A percentile compares a stretch with the other conserved stretches of the same genome.
These are phyloP conservation scores for Trachythela sp. DNA, from an alignment of 64 coral and sea anemone genomes.

Conservation along the genomic window DNA sequence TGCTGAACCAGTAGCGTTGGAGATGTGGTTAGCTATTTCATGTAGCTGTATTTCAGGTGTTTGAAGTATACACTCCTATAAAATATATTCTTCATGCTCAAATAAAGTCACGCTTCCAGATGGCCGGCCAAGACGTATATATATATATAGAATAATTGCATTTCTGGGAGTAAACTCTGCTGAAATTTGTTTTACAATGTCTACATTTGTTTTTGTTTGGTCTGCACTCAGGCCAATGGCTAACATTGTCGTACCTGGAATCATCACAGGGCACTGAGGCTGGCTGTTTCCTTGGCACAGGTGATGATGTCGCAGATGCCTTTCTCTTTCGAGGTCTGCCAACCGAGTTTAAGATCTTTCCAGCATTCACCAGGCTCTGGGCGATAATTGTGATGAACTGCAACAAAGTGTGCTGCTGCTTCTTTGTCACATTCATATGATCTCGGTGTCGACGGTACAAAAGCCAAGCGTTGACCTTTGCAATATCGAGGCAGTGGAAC, in stretches of 20 bases:
- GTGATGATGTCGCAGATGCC: not conserved
- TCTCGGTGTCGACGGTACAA: not conserved
- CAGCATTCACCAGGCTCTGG: not conserved
- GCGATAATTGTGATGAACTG: not conserved
- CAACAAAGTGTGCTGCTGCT: not conserved
- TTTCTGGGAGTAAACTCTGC: not conserved
- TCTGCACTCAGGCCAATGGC: not conserved
- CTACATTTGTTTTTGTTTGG: not conserved
- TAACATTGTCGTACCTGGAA: not conserved
- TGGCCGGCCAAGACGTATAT: too few species aligned
- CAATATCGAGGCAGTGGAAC: not conserved
- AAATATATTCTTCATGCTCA: too few species aligned
- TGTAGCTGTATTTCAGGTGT: too few species aligned
- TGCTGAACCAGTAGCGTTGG: too few species aligned
- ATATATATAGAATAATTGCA: too few species aligned
- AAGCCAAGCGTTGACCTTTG: conserved; percentile 2
- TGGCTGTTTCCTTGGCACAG: not conserved
- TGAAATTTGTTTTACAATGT: not conserved
- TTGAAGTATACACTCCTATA: too few species aligned
- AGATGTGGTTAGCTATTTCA: too few species aligned
- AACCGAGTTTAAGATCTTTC: not conserved
- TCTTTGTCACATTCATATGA: not conserved
- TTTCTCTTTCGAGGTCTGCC: not conserved
- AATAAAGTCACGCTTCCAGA: too few species aligned
- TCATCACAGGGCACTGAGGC: not conserved